Evolutionary conservation across 2,888 invertebrate genomes (phyloP).

Genomic region (Dolomedes plantarius): DNA sequence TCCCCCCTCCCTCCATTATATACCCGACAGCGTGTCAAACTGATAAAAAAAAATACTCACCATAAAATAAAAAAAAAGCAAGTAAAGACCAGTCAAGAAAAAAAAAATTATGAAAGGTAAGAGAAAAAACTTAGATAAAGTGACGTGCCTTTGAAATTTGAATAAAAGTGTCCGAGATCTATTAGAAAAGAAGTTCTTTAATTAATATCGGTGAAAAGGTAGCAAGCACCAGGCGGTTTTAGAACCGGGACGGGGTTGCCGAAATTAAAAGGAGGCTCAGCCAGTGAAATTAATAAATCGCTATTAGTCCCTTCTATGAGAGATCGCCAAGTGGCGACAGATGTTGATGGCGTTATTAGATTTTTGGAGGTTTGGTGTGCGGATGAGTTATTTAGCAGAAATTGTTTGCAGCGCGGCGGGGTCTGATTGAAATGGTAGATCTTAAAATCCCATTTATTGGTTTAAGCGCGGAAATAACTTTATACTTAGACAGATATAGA

Average conservation of each 20-base stretch:
- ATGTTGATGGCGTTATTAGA: conserved; percentile 10
- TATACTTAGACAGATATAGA: too few species aligned
- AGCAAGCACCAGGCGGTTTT: conserved; percentile 24
- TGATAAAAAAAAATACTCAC: background rate
- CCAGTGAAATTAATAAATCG: conserved; percentile 56
- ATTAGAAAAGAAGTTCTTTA: conserved; percentile 55
- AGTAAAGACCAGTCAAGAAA: background rate
- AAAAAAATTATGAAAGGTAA: background rate
- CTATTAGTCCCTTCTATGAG: conserved; percentile 20
- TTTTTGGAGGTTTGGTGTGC: background rate
- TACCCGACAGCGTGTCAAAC: conserved; percentile 39
- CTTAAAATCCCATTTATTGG: background rate
- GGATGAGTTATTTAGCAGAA: background rate
- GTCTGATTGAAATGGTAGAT: background rate
- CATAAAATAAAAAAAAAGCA: background rate
- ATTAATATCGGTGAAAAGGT: conserved; percentile 57
- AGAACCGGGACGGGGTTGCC: conserved; percentile 16
- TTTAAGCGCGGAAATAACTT: too few species aligned
- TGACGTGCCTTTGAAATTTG: conserved; percentile 54
- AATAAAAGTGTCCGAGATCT: conserved; percentile 65
- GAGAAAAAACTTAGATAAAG: background rate
- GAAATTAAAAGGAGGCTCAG: background rate
- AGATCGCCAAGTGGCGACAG: conserved; percentile 27
- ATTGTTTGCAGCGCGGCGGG: background rate
- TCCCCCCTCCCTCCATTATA: conserved; percentile 2